Evolutionary conservation across 2,797 vertebrate genomes (phyloP), one percentile per base, ranked within the genome.

Genomic region (Pseudotriccus pelzelni): DNA sequence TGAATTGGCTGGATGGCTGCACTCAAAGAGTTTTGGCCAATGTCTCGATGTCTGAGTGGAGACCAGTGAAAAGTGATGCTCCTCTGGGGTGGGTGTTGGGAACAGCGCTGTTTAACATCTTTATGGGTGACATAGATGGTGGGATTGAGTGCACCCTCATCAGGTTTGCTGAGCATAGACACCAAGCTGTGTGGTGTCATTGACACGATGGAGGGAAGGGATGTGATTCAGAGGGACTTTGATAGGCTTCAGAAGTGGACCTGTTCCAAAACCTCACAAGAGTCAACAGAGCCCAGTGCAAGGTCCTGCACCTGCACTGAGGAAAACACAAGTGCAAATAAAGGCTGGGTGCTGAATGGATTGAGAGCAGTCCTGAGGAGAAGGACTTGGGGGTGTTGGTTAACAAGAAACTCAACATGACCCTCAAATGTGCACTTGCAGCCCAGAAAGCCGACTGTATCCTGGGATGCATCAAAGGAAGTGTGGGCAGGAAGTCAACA

Each of bases 21-120:
- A 36, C 69, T 60, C 25, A 53, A 14, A 41, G 47, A 23, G 10
- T 23, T 82, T 22, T 0, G 0, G 7, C 27, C 41, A 75, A 14
- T 36, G 16, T 28, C 27, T 69, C 43, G 16, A 37, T 76, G 43
- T 23, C 78, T 49, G 36, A 55, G 19, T 36, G 50, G 36, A 69
- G 13, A 41, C 7, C 28, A 21, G 32, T 24, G 63, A 62, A 41
- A 23, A 69, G 49, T 43, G 19, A 9, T 21, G 2, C 2, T 82
- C 12, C 18, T 49, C 62, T 36, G 16, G 27, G 28, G 7, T 6
- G 0, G 0, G 2, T 47, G 3, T 14, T n/a, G 23, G 14, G 19
- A 7, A 6, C 47, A 10, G 17, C 36, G 9, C 9, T 62, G 4
- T 62, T 41, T 62, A 43, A 43, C 7, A 12, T 24, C 49, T n/a